Base-by-base conservation (phyloP, 2,888 invertebrate genomes). In the Fragum sueziense region DNA sequence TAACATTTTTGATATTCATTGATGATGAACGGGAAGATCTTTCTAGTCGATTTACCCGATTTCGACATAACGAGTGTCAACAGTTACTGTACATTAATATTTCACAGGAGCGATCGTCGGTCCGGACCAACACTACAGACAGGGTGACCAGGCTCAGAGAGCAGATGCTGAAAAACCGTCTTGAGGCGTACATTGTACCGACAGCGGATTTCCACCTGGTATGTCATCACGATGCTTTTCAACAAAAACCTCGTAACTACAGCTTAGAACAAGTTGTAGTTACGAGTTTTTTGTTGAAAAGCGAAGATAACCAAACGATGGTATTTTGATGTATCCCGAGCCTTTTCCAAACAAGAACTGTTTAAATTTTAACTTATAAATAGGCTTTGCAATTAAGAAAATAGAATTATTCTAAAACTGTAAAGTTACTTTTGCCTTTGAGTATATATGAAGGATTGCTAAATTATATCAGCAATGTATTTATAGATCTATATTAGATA, bases 161-260 rank as follows among this genome's bases (percentile, higher is more conserved):
- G 0, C 71, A 75, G 68, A 85, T 90, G 82, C 11, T 0, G 1
- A 27, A 57, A 1, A 31, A 74, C 7, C n/a, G 29, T 11, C 47
- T 90, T 0, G 59, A 79, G 6, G 91, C 88, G 3, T 90, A 88
- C 73, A 86, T 90, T 27, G 84, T 91, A 7, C 80, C 84, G 7
- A 81, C 88, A 2, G 87, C 73, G 25, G 90, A 91, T 69, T 87
- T 87, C 7, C 91, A 91, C 61, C 75, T 87, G 86, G 91, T 90
- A 78, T 4, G 67, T 57, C 22, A 20, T 54, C 14, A n/a, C 11
- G 11, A n/a, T n/a, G n/a, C n/a, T n/a, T n/a, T n/a, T n/a, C n/a
- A n/a, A n/a, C n/a, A n/a, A n/a, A n/a, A n/a, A n/a, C n/a, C n/a
- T n/a, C n/a, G n/a, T n/a, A n/a, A n/a, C n/a, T n/a, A n/a, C n/a